Base-by-base conservation (phyloP, 2,888 invertebrate genomes). In the Stomorhina lunata region DNA sequence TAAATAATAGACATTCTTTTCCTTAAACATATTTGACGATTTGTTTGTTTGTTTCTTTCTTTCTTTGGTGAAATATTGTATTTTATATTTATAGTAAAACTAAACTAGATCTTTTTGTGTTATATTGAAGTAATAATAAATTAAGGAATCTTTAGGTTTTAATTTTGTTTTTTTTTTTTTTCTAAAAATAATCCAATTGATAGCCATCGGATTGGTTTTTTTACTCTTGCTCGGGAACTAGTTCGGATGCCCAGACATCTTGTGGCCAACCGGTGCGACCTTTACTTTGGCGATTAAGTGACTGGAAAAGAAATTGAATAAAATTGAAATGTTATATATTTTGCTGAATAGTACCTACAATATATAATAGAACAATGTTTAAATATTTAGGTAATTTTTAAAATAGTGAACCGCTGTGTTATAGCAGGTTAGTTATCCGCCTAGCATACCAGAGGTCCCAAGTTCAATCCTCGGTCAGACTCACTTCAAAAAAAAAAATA, bases 211-310 rank as follows among this genome's bases (percentile, higher is more conserved):
- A n/a, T n/a, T n/a, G n/a, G n/a, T n/a, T n/a, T n/a, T 65, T 53
- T 85, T 85, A 86, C 83, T 91, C 95, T 95, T 87, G 94, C 94
- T 90, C 96, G 94, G 85, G 89, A 83, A 86, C 81, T 73, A 96
- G 91, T 88, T 96, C 96, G 45, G 97, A 92, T 0, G 98, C 98
- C 98, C 98, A 98, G 84, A 98, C 98, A 91, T 97, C 97, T 88
- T 98, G 98, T 0, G 98, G 98, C 98, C 98, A 98, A 12, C 98
- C 98, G 0, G 98, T 98, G 77, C 98, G 94, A 0, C 97, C 97
- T 91, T 97, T 97, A 12, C 84, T 84, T 53, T 87, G 84, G 29
- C 86, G 80, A 43, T 82, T 85, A 22, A 84, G 43, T 78, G 94
- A 85, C 89, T 89, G 82, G 9, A 86, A 86, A 65, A 12, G 53